These are phyloP conservation scores for Barbus barbus DNA, from an alignment of 2,113 vertebrate genomes.

Conservation along the genomic window DNA sequence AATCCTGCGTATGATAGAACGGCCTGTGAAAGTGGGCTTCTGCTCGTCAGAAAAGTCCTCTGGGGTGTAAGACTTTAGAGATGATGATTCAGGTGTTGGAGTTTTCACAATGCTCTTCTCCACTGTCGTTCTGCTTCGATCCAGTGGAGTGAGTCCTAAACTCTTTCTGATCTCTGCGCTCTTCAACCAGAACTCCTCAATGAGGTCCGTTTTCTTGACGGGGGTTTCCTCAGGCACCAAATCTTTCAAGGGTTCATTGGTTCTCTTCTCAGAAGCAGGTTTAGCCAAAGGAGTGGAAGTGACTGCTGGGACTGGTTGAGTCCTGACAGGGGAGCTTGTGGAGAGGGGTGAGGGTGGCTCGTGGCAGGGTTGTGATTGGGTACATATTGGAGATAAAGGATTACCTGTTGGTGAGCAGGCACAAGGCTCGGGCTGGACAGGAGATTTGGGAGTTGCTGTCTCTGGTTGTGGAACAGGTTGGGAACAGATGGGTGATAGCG, in stretches of 20 bases:
- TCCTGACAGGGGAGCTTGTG: constrained; percentile 85
- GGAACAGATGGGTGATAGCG: constrained; percentile 77
- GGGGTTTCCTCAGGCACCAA: constrained; percentile 74
- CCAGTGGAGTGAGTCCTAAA: constrained; percentile 86
- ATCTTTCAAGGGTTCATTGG: constrained; percentile 60
- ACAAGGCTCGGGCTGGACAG: constrained; percentile 65
- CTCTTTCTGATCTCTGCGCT: constrained; percentile 94
- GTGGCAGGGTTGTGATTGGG: constrained; percentile 83
- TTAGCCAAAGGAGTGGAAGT: constrained; percentile 83
- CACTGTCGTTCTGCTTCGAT: constrained; percentile 75
- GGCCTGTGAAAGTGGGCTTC: constrained; percentile 70
- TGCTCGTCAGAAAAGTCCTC: constrained; percentile 73
- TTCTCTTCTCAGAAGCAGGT: constrained; percentile 63
- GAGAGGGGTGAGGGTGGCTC: constrained; percentile 79
- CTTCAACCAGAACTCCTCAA: constrained; percentile 97
- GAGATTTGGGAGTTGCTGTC: constrained; percentile 67
- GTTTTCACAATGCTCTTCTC: constrained; percentile 67
- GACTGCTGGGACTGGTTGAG: constrained; percentile 84
- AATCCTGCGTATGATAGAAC: constrained; percentile 76
- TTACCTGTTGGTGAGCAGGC: constrained; percentile 69
- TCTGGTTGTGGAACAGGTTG: constrained; percentile 82
- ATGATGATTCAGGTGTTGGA: constrained; percentile 52
- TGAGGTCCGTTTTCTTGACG: constrained; percentile 84
- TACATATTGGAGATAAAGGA: constrained; percentile 85
- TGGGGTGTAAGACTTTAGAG: constrained; percentile 68